phyloP scores from a whole-genome alignment of 2,888 invertebrate genomes.

The Campoplex capitator region DNA sequence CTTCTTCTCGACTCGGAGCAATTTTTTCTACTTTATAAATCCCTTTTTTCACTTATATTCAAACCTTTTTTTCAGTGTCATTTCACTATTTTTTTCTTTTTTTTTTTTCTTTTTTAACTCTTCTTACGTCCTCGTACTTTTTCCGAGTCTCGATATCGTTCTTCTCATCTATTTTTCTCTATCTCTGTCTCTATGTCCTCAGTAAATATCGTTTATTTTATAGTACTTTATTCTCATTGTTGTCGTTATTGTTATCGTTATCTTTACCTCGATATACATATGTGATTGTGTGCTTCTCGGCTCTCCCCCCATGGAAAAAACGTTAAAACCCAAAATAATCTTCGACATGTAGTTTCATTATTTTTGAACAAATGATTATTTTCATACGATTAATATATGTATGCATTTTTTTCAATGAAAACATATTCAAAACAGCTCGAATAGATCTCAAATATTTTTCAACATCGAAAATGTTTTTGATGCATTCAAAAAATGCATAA shows the following conservation, averaged over 20 bases:
- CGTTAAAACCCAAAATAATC: constrained; percentile 21
- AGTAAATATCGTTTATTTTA: constrained; percentile 56
- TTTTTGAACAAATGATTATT: background rate
- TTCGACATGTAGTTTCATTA: background rate
- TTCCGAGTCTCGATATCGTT: constrained; percentile 50
- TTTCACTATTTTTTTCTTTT: constrained; percentile 47
- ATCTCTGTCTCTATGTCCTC: constrained; percentile 25
- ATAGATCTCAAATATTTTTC: background rate
- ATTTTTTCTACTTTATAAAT: constrained; percentile 50
- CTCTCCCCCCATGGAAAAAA: constrained; percentile 75
- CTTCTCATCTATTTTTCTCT: constrained; percentile 45
- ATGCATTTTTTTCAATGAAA: background rate
- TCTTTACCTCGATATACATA: constrained; percentile 52
- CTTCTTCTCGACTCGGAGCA: constrained; percentile 54
- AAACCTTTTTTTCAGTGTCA: constrained; percentile 39
- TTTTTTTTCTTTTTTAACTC: background rate
- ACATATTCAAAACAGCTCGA: background rate
- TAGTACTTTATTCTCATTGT: constrained; percentile 51
- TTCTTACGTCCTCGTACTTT: constrained; percentile 15
- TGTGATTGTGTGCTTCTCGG: constrained; percentile 82
- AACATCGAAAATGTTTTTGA: constrained; percentile 1
- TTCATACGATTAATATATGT: background rate
- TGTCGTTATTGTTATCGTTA: constrained; percentile 36
- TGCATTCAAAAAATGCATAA: background rate
- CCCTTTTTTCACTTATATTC: constrained; percentile 52